A percentile compares a stretch with the other conserved stretches of the same genome.
These are phyloP conservation scores for Ametastegia equiseti DNA, from an alignment of 2,888 invertebrate species.

Conservation along the genomic window DNA sequence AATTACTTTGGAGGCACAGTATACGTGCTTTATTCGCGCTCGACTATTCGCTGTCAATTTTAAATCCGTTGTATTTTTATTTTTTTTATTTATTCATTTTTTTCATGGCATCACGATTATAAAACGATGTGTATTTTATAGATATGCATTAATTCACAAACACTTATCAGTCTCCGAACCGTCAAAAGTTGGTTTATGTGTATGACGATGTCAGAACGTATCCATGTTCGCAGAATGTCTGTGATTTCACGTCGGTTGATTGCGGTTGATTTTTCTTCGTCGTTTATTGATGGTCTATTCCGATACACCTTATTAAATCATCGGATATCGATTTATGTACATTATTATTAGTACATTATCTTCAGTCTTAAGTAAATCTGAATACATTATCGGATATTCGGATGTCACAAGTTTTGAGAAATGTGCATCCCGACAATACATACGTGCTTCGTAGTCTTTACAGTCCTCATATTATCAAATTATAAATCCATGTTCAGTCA, in stretches of 20 bases:
- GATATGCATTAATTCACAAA: background rate
- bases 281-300: too few species aligned
- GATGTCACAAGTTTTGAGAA: too few species aligned
- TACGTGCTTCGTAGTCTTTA: too few species aligned
- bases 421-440: too few species aligned
- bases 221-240: background rate
- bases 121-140: background rate
- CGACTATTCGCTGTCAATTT: background rate
- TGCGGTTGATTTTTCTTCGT: too few species aligned
- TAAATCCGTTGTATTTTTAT: background rate
- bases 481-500: too few species aligned
- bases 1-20: background rate
- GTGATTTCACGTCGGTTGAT: background rate
- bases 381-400: too few species aligned
- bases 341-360: too few species aligned
- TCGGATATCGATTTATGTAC: too few species aligned
- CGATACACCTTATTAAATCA: background rate
- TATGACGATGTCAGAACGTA: background rate
- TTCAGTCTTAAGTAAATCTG: too few species aligned
- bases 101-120: background rate
- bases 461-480: too few species aligned
- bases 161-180: background rate
- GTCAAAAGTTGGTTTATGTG: too few species aligned
- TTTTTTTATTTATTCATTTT: background rate
- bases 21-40: background rate